Base-by-base conservation (phyloP, 2,797 vertebrate genomes). In the Danio tinwini region DNA sequence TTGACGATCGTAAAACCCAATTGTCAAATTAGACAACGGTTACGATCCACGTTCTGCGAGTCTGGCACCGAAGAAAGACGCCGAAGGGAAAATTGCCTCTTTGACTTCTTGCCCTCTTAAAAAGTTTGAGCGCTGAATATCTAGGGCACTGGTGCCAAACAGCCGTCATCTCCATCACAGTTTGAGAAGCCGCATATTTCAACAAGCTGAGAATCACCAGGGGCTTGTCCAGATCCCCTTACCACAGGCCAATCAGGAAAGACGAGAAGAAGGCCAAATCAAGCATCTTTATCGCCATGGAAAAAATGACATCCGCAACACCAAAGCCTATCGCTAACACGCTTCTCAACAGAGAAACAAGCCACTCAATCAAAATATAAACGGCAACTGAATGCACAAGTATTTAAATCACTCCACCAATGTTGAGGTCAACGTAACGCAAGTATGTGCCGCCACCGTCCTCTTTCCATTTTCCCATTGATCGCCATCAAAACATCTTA, bases 311-410 rank as follows among this genome's bases (percentile, higher is more conserved):
- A 76, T 65, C 71, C 29, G 10, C 65, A 65, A 76, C 56, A 63
- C 29, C 44, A 50, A 75, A 63, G 71, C 76, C 45, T 72, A 72
- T 65, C 39, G 40, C 13, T 73, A 64, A 53, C 73, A 37, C 6
- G 44, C 42, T 85, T 89, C 91, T 93, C 90, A 88, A 86, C 83
- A 84, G n/a, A 92, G 93, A 93, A 93, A 90, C 91, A 90, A 88
- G 88, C 87, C 89, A 90, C 86, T 93, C 92, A 92, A 94, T 90
- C 90, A 92, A 79, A 84, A 87, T 85, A 89, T 88, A 88, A 91
- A 91, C 89, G 89, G 84, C 77, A 86, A 91, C 88, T 88, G 88
- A 88, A 91, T 90, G 91, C 88, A 91, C 86, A 88, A 47, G 90
- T 81, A 91, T 91, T 90, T 86, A 91, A 92, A 88, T 82, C 85